Conservation (phyloP, 2,797 vertebrate genomes). For the Anolis apletophallus region DNA sequence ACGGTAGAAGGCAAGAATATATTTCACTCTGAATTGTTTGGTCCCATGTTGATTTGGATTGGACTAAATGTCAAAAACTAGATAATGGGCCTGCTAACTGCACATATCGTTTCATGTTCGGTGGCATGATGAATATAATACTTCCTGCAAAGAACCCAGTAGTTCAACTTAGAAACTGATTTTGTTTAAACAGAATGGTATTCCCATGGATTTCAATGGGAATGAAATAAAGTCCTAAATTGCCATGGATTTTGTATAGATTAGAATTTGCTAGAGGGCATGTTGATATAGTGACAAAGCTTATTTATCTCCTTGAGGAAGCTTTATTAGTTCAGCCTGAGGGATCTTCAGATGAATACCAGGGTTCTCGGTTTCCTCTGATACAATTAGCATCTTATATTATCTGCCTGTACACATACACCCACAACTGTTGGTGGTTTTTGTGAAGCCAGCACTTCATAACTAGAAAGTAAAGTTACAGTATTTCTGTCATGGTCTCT, state of each 20-base stretch:
- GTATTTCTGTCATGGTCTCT: background rate
- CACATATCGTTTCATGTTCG: background rate
- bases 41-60: background rate
- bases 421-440: background rate
- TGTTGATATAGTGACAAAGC: conserved; percentile 16
- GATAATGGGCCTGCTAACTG: background rate
- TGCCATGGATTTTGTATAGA: background rate
- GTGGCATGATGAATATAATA: conserved; percentile 6
- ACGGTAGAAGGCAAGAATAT: background rate
- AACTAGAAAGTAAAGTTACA: conserved; percentile 34
- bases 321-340: conserved; percentile 42
- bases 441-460: background rate
- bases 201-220: background rate
- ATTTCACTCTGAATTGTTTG: background rate
- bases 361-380: background rate
- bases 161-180: background rate
- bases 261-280: background rate
- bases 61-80: conserved; percentile 9
- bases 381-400: conserved; percentile 28
- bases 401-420: background rate
- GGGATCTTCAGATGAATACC: conserved; percentile 35
- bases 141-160: conserved; percentile 11
- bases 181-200: background rate
- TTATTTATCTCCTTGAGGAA: conserved; percentile 31
- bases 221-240: conserved; percentile 18